Evolutionary conservation across 2,113 vertebrate genomes (phyloP).

Genomic region (Chionodraco myersi): DNA sequence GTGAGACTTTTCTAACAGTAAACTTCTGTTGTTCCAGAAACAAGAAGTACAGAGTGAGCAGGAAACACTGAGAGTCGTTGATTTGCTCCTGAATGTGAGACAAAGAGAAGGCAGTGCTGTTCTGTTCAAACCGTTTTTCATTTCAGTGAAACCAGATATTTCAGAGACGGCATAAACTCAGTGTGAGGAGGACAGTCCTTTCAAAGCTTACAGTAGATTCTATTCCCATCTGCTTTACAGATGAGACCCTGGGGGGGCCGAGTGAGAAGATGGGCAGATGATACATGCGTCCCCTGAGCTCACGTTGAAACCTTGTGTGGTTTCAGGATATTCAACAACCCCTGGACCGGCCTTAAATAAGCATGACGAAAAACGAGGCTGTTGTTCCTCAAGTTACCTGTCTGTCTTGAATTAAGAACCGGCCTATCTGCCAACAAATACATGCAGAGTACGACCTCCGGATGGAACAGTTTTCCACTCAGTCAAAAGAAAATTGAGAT

Average conservation of each 20-base stretch:
- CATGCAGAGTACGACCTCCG: not conserved
- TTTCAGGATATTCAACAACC: not conserved
- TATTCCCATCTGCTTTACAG: slow-evolving; percentile 70
- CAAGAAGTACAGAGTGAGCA: slow-evolving; percentile 2
- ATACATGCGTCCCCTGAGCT: slow-evolving; percentile 1
- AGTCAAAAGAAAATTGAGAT: not conserved
- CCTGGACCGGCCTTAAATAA: not conserved
- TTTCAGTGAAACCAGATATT: slow-evolving; percentile 19
- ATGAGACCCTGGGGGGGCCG: slow-evolving; percentile 58
- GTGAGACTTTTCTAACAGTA: no score
- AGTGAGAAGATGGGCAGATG: slow-evolving; percentile 32
- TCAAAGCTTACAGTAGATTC: slow-evolving; percentile 39
- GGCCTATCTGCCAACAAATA: not conserved
- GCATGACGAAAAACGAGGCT: not conserved
- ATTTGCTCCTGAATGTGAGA: no score
- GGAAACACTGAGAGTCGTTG: slow-evolving; percentile 19
- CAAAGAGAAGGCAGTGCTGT: not conserved
- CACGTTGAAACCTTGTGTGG: not conserved
- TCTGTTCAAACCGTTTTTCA: not conserved
- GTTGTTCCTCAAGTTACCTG: not conserved
- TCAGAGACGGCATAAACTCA: slow-evolving; percentile 28
- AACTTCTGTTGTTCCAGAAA: slow-evolving; percentile 40
- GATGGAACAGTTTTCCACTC: not conserved
- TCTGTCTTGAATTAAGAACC: not conserved
- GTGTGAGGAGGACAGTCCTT: slow-evolving; percentile 35